Evolutionary conservation across 1,140 invertebrate species (phyloP).

Genomic region (Onthophagus taurus): DNA sequence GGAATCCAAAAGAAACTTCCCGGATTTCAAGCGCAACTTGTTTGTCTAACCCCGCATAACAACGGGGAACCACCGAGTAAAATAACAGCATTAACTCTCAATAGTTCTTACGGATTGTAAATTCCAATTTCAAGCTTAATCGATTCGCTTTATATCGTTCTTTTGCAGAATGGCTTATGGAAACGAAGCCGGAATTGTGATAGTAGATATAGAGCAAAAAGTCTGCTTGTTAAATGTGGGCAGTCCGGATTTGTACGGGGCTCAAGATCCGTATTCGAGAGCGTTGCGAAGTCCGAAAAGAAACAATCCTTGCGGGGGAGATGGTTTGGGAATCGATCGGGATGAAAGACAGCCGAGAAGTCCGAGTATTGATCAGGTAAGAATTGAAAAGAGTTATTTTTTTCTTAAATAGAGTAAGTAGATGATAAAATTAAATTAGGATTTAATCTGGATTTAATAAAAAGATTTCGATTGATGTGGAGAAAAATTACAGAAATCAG

Average conservation of each 20-base stretch:
- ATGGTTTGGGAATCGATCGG: slow-evolving; percentile 26
- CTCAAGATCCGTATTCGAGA: slow-evolving; percentile 78
- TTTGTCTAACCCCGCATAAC: slow-evolving; percentile 79
- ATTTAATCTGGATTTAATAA: too few species aligned
- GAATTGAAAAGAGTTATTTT: too few species aligned
- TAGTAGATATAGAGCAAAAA: slow-evolving; percentile 91
- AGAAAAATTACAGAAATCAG: too few species aligned
- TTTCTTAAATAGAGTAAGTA: too few species aligned
- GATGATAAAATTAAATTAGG: too few species aligned
- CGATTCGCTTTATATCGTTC: not conserved
- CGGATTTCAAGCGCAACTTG: slow-evolving; percentile 91
- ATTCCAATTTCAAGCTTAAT: slow-evolving; percentile 36
- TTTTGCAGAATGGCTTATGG: slow-evolving; percentile 85
- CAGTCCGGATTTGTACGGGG: slow-evolving; percentile 80
- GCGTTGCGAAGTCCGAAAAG: slow-evolving; percentile 73
- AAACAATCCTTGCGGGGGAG: slow-evolving; percentile 25
- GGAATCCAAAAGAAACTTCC: slow-evolving; percentile 72
- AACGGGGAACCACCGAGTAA: slow-evolving; percentile 70
- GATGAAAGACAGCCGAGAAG: slow-evolving; percentile 69
- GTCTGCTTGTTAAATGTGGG: slow-evolving; percentile 76
- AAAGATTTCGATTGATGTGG: too few species aligned
- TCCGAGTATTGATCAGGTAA: slow-evolving; percentile 86
- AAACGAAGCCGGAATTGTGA: slow-evolving; percentile 86
- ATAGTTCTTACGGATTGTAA: slow-evolving; percentile 95
- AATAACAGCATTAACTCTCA: slow-evolving; percentile 83